phyloP scores from a whole-genome alignment of 1,140 invertebrate species.

The Pseudomyrmex flavicornis region DNA sequence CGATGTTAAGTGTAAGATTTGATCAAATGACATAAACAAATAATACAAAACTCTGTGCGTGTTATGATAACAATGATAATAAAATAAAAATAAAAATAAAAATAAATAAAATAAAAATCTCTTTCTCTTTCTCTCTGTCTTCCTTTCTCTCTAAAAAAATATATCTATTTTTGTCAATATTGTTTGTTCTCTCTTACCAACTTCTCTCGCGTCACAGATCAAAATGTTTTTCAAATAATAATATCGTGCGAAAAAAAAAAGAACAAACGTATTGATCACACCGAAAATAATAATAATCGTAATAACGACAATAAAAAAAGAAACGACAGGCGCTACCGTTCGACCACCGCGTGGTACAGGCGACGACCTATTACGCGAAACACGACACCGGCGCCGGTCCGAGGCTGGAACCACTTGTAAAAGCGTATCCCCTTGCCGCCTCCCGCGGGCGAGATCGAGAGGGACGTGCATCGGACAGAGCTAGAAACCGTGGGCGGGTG shows the following conservation, averaged over 20 bases:
- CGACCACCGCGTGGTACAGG: slow-evolving; percentile 75
- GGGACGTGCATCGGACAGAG: slow-evolving; percentile 51
- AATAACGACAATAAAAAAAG: slow-evolving; percentile 69
- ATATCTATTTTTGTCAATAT: too few relatives aligned
- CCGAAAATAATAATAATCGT: slow-evolving; percentile 46
- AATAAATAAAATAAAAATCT: too few relatives aligned
- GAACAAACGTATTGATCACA: slow-evolving; percentile 42
- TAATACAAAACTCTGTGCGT: not conserved
- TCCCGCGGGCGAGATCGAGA: slow-evolving; percentile 58
- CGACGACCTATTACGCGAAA: slow-evolving; percentile 81
- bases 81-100: too few relatives aligned
- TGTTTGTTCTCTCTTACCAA: too few relatives aligned
- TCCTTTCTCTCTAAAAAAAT: too few relatives aligned
- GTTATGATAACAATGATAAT: not conserved
- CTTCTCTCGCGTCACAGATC: not conserved
- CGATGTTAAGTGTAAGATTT: not conserved
- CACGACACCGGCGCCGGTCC: slow-evolving; percentile 80
- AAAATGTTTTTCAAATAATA: not conserved
- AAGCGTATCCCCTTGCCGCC: slow-evolving; percentile 48
- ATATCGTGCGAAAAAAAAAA: not conserved
- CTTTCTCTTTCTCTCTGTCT: too few relatives aligned
- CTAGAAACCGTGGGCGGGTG: slow-evolving; percentile 35
- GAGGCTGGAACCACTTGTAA: slow-evolving; percentile 75
- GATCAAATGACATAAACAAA: not conserved
- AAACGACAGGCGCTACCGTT: slow-evolving; percentile 67